Conservation (phyloP, 2,888 invertebrate species). For the Lypha dubia region DNA sequence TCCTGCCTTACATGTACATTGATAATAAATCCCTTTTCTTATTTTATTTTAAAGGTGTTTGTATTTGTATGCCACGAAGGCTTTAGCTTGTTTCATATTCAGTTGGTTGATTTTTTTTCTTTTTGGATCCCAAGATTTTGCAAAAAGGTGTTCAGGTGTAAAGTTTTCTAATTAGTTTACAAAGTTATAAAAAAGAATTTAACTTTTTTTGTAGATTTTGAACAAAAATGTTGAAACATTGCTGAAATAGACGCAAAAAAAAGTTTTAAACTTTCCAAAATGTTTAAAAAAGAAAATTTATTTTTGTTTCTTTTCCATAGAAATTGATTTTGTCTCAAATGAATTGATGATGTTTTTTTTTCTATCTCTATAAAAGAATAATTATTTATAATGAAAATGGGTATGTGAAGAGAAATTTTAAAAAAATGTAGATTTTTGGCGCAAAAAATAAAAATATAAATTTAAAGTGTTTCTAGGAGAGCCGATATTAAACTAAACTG, state of each 20-base stretch:
- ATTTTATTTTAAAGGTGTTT: conserved; percentile 54
- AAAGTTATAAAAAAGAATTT: conserved; percentile 39
- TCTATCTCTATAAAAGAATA: not conserved
- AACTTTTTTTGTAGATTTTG: not conserved
- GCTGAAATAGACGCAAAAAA: conserved; percentile 24
- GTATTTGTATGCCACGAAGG: conserved; percentile 44
- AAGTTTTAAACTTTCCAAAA: conserved; percentile 16
- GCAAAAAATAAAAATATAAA: too few species aligned
- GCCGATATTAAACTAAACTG: too few species aligned
- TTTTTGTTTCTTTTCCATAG: conserved; percentile 3
- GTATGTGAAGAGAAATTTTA: too few species aligned
- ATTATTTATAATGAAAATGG: not conserved
- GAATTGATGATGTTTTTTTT: conserved; percentile 21
- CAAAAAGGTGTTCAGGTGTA: conserved; percentile 57
- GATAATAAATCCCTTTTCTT: conserved; percentile 38
- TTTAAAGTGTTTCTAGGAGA: too few species aligned
- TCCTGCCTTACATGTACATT: not conserved
- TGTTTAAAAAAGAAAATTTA: not conserved
- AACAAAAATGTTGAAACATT: not conserved
- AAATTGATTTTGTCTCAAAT: conserved; percentile 38
- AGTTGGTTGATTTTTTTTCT: too few species aligned
- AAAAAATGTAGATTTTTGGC: too few species aligned
- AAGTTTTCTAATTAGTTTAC: conserved; percentile 69
- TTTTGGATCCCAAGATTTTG: conserved; percentile 9
- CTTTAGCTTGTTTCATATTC: conserved; percentile 1